A percentile compares a stretch with the other conserved stretches of the same genome.
Evolutionary conservation across 2,888 invertebrate species (phyloP).

Genomic region (Drosophila macrospina): DNA sequence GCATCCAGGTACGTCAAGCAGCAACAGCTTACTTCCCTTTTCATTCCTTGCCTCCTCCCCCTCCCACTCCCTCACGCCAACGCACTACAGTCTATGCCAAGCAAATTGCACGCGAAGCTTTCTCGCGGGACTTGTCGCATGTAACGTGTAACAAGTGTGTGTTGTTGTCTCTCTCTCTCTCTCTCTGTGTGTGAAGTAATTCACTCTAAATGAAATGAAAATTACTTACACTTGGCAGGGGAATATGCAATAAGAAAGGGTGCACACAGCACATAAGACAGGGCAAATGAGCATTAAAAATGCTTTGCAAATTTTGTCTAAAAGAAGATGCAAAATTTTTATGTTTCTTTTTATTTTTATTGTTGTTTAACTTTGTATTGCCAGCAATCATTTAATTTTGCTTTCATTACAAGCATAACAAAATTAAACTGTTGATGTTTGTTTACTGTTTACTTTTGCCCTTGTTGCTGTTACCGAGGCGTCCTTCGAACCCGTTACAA

Average conservation of each 20-base stretch:
- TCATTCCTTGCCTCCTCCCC: background rate
- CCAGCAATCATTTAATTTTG: constrained; percentile 20
- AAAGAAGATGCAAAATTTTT: constrained; percentile 9
- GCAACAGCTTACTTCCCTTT: constrained; percentile 33
- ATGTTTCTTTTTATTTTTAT: background rate
- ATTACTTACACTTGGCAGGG: constrained; percentile 55
- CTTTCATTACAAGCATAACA: constrained; percentile 15
- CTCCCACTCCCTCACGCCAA: no score
- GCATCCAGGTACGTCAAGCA: background rate
- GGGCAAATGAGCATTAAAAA: constrained; percentile 9
- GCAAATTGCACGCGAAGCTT: constrained; percentile 65
- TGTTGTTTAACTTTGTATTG: constrained; percentile 2
- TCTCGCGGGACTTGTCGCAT: constrained; percentile 61
- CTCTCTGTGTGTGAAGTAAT: constrained; percentile 30
- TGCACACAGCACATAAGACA: no score
- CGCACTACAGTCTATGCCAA: constrained; percentile 30
- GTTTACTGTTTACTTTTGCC: constrained; percentile 12
- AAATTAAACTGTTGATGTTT: constrained; percentile 19
- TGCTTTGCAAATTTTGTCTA: constrained; percentile 18
- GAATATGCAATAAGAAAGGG: constrained; percentile 30
- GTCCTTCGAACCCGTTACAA: constrained; percentile 38
- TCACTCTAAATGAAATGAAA: constrained; percentile 67
- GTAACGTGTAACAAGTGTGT: constrained; percentile 60
- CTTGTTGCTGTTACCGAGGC: background rate
- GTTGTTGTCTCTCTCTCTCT: constrained; percentile 2